These are phyloP conservation scores for Ammospiza nelsoni DNA, from an alignment of 2,113 vertebrate species.

Conservation along the genomic window DNA sequence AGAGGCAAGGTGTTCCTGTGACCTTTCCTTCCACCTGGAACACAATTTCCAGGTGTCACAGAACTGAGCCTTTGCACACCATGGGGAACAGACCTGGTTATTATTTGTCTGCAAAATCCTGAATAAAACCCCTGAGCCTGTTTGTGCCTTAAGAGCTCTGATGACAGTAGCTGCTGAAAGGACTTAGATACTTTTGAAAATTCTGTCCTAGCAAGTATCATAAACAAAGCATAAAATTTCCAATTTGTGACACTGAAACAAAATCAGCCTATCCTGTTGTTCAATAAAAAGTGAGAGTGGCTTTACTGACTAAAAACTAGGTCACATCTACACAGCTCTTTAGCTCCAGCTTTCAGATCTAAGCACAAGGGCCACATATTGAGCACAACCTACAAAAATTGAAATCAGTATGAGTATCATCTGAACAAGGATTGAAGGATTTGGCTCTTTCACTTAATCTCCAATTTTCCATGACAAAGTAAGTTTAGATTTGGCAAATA, in stretches of 20 bases:
- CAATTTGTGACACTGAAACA: not conserved
- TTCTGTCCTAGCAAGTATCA: not conserved
- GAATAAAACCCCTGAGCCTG: not conserved
- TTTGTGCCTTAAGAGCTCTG: not conserved
- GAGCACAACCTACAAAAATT: not conserved
- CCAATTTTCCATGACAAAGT: not conserved
- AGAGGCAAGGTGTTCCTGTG: not conserved
- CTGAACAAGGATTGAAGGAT: not conserved
- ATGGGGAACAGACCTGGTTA: not conserved
- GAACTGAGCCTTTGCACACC: not conserved
- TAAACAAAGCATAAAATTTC: not conserved
- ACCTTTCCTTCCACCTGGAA: not conserved
- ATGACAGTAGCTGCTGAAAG: not conserved
- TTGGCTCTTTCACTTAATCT: not conserved
- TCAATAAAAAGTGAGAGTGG: not conserved
- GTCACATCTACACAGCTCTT: not conserved
- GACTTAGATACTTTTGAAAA: not conserved
- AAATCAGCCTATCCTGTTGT: not conserved
- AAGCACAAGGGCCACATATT: not conserved
- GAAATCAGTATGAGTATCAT: not conserved
- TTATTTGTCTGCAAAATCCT: not conserved
- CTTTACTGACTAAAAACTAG: not conserved
- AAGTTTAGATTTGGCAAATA: not conserved
- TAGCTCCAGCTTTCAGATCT: not conserved
- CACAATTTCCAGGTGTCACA: accelerated